Conservation (phyloP, 2,113 vertebrate species). For the Pomatorhinus ruficollis region DNA sequence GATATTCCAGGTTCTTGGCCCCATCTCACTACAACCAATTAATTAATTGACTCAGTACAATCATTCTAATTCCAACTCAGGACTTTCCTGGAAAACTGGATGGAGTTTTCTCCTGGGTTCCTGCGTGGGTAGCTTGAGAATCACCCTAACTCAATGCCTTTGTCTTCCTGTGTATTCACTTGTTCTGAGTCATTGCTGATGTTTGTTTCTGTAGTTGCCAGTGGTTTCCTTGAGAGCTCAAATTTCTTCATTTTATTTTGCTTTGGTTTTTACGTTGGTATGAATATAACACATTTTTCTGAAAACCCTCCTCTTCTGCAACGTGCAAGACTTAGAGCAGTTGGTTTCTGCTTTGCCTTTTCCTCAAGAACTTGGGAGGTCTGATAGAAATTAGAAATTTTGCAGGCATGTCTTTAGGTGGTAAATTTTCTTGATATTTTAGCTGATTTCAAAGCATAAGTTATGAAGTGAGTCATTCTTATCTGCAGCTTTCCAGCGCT, state of each 20-base stretch:
- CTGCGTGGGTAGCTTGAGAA: background rate
- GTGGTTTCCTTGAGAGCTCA: conserved; percentile 29
- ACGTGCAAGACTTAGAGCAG: background rate
- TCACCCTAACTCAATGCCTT: background rate
- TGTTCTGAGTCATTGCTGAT: conserved; percentile 27
- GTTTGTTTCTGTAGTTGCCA: conserved; percentile 51
- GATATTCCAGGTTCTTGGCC: background rate
- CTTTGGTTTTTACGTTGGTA: background rate
- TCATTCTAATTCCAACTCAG: background rate
- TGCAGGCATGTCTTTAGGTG: background rate
- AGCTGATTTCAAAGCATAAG: background rate
- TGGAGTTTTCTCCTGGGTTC: background rate
- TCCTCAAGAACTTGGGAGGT: background rate
- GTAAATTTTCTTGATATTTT: conserved; percentile 6
- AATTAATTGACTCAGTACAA: background rate
- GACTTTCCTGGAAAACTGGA: background rate
- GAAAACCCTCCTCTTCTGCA: background rate
- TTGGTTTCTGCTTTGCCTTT: background rate
- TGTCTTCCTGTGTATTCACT: background rate
- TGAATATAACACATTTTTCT: background rate
- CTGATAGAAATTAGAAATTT: background rate
- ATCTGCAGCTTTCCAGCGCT: conserved; percentile 15
- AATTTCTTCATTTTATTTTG: background rate
- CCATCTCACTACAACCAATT: background rate
- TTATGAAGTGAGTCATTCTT: conserved; percentile 19